Base-by-base conservation (phyloP, 1,140 invertebrate species). In the Episyrphus balteatus region DNA sequence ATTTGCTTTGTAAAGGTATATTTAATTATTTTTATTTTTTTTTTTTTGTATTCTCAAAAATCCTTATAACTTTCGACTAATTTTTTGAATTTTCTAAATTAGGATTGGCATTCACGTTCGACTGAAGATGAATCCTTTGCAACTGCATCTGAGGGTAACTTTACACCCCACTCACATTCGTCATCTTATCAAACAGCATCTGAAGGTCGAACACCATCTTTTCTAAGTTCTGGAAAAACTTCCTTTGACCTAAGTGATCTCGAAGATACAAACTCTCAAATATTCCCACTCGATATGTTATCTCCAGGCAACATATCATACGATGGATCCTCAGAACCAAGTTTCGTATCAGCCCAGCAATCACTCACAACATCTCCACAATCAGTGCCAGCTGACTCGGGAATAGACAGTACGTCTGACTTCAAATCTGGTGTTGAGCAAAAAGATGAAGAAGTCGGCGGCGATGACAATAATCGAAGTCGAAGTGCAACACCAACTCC, bases 91-190 rank as follows among this genome's bases (percentile, higher is more conserved):
- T 37, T 46, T 32, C 42, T 37, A 43, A 41, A 6, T 2, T 31
- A 69, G 66, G 69, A 70, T 47, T 68, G 62, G 62, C 67, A 61
- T 5, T 66, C 64, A 5, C 61, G 56, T 39, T 73, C 69, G 5
- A 68, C 66, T 5, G 66, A 68, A 45, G 69, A 74, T 44, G 81
- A 82, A 42, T 81, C 81, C 53, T 83, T 80, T 68, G 56, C 75
- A 21, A 82, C 80, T 7, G 80, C 81, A n/a, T 82, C 81, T 1
- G 81, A 84, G 53, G 78, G 77, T 50, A 81, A 80, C 9, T 73
- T 63, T 8, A 77, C 70, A 44, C 75, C 78, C 19, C 75, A 77
- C 18, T 75, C 78, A 50, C 81, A 79, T 8, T 81, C 78, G 14
- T 81, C 79, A 31, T 79, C 78, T 0, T 81, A 80, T 54, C 76